These are phyloP conservation scores for Agonopterix heracliana DNA, from an alignment of 2,888 invertebrate species.

Conservation along the genomic window DNA sequence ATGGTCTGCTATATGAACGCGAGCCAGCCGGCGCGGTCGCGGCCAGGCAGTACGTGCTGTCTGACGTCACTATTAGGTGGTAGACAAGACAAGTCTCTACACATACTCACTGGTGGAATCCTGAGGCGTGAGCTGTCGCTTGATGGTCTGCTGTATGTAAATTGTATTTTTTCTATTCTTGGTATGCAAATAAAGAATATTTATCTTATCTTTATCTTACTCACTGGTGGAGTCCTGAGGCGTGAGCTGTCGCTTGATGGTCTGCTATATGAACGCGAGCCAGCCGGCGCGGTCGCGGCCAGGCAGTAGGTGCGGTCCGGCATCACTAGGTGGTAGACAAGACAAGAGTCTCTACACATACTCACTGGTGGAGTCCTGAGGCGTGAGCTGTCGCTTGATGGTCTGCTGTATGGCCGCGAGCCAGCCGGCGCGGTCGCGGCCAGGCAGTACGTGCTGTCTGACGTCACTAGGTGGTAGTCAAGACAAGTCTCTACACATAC, in stretches of 20 bases:
- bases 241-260: constrained; percentile 84
- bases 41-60: too few relatives aligned
- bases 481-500: constrained; percentile 22
- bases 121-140: constrained; percentile 85
- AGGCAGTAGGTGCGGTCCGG: constrained; percentile 86
- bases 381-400: too few relatives aligned
- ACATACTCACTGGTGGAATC: constrained; percentile 81
- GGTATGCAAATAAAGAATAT: too few relatives aligned
- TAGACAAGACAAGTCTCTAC: not conserved
- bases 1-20: not conserved
- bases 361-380: too few relatives aligned
- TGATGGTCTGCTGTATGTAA: constrained; percentile 84
- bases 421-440: too few relatives aligned
- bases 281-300: constrained; percentile 86
- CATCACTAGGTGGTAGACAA: constrained; percentile 88
- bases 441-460: too few relatives aligned
- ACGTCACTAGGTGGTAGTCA: not conserved
- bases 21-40: too few relatives aligned
- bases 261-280: constrained; percentile 85
- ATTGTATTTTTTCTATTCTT: too few relatives aligned
- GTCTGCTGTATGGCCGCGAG: not conserved
- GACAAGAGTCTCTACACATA: constrained; percentile 86
- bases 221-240: constrained; percentile 81
- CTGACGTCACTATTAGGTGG: not conserved
- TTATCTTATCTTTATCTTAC: too few relatives aligned